These are phyloP conservation scores for Apis cerana DNA, from an alignment of 1,140 invertebrate genomes.

Conservation along the genomic window DNA sequence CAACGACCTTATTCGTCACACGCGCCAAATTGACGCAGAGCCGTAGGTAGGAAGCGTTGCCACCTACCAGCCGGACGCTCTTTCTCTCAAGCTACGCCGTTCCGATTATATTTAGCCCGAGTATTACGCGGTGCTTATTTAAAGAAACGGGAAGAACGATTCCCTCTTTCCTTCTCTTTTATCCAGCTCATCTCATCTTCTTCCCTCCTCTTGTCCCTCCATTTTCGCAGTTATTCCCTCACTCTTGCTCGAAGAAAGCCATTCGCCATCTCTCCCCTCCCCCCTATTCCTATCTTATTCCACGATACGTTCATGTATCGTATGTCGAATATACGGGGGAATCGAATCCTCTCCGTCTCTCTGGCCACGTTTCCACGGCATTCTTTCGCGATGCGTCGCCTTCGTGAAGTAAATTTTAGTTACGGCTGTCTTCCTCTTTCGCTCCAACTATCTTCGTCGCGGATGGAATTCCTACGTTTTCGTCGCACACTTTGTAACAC, in stretches of 20 bases:
- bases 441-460: not conserved
- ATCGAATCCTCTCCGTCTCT: slow-evolving; percentile 31
- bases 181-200: not conserved
- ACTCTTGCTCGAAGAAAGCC: not conserved
- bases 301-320: too few species aligned
- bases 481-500: not conserved
- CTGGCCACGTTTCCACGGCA: slow-evolving; percentile 1
- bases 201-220: not conserved
- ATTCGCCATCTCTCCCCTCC: not conserved
- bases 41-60: slow-evolving; percentile 1
- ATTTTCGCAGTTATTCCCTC: not conserved
- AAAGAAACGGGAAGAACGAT: slow-evolving; percentile 75
- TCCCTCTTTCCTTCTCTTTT: slow-evolving; percentile 10
- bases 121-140: slow-evolving; percentile 79
- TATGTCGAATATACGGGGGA: too few species aligned
- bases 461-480: slow-evolving; percentile 1
- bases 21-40: slow-evolving; percentile 8
- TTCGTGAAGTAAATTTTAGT: slow-evolving; percentile 43
- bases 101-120: slow-evolving; percentile 75
- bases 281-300: not conserved
- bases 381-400: slow-evolving; percentile 54
- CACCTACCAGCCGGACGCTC: slow-evolving; percentile 27
- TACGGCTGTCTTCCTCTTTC: not conserved
- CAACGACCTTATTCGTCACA: slow-evolving; percentile 35
- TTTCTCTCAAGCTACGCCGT: slow-evolving; percentile 62